Evolutionary conservation across 2,888 invertebrate genomes (phyloP).

Genomic region (Drosophila anomelani): DNA sequence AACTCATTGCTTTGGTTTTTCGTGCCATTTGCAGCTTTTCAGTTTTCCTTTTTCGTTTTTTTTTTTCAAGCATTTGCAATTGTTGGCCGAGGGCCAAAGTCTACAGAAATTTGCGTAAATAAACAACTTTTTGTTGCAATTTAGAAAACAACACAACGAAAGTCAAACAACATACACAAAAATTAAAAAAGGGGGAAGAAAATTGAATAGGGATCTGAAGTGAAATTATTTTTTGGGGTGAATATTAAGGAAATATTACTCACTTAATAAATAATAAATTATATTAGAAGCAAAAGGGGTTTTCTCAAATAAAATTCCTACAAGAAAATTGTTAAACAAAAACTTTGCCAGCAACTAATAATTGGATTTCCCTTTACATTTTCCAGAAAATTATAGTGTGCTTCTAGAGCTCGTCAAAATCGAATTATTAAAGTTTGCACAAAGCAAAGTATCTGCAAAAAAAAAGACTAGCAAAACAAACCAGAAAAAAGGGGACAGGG

Average conservation of each 20-base stretch:
- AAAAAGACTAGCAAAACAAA: conserved; percentile 5
- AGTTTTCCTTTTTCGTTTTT: conserved; percentile 24
- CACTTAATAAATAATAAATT: background rate
- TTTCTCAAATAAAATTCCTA: too few relatives aligned
- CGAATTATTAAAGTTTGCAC: conserved; percentile 15
- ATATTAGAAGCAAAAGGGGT: too few relatives aligned
- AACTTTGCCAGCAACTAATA: background rate
- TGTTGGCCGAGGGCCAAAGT: conserved; percentile 71
- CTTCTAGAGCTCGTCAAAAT: background rate
- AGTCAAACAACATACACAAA: conserved; percentile 30
- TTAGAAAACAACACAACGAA: conserved; percentile 49
- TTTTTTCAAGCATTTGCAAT: conserved; percentile 62
- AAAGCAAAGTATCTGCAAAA: background rate
- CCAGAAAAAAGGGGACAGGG: conserved; percentile 22
- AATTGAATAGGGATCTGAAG: background rate
- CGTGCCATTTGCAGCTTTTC: conserved; percentile 43
- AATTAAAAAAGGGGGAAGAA: background rate
- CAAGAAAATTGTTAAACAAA: too few relatives aligned
- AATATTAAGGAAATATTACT: background rate
- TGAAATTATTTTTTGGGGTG: background rate
- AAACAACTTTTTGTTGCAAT: conserved; percentile 78
- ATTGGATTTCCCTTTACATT: background rate
- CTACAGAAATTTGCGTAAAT: conserved; percentile 79
- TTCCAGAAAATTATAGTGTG: background rate
- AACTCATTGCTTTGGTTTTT: conserved; percentile 21